These are phyloP conservation scores for Peromyscus attwateri DNA, from an alignment of 2,797 vertebrate genomes.

Conservation along the genomic window DNA sequence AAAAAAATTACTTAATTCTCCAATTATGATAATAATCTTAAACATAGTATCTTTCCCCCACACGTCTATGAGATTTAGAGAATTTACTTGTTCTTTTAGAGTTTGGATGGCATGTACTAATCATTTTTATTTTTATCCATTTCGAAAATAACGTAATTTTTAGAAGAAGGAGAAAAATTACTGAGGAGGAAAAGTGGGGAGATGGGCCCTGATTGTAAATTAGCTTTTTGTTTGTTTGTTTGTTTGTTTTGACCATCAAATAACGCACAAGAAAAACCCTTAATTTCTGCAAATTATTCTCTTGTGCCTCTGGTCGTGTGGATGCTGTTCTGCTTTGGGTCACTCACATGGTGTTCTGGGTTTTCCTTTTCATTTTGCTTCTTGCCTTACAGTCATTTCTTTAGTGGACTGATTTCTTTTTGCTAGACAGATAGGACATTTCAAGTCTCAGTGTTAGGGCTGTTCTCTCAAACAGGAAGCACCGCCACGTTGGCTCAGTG, in stretches of 20 bases:
- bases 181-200: background rate
- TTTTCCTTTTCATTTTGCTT: background rate
- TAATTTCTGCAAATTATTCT: background rate
- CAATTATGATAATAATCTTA: background rate
- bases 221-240: background rate
- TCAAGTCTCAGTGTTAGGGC: background rate
- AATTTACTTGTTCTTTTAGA: background rate
- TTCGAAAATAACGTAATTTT: constrained; percentile 36
- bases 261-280: background rate
- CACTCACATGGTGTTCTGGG: background rate
- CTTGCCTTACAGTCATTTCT: constrained; percentile 8
- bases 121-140: constrained; percentile 22
- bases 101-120: background rate
- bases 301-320: background rate
- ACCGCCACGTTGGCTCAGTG: background rate
- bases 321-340: background rate
- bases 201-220: background rate
- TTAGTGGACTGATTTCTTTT: background rate
- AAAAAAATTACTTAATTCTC: constrained; percentile 39
- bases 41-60: background rate
- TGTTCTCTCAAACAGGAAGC: constrained; percentile 23
- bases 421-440: background rate
- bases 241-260: background rate
- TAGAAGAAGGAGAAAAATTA: background rate
- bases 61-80: background rate